A percentile compares a stretch with the other conserved stretches of the same genome.
phyloP scores from a whole-genome alignment of 2,888 invertebrate genomes.

The Diarsia brunnea region DNA sequence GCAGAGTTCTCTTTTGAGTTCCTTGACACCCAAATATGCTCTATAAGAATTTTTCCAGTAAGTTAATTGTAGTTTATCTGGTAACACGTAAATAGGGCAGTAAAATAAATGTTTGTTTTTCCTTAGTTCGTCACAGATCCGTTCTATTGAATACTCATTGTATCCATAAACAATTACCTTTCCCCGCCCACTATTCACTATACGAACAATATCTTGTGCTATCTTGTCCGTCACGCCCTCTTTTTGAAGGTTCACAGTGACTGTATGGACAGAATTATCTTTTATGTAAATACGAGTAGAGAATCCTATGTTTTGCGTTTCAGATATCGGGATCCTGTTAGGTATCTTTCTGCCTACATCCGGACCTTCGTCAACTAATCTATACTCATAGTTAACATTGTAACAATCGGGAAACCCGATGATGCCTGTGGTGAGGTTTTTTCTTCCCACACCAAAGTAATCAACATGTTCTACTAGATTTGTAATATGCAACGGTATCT shows the following conservation, averaged over 20 bases:
- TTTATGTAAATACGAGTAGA: constrained; percentile 25
- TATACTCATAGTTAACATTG: not conserved
- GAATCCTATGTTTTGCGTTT: accelerated
- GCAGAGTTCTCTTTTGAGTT: constrained; percentile 30
- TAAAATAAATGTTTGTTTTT: constrained; percentile 34
- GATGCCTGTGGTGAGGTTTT: not conserved
- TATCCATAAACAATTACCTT: constrained; percentile 29
- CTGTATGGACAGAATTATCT: constrained; percentile 36
- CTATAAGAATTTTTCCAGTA: constrained; percentile 1
- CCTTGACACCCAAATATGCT: constrained; percentile 16
- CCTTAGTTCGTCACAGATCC: not conserved
- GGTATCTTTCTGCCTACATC: constrained; percentile 38
- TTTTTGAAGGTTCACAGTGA: not conserved
- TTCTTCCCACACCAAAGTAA: constrained; percentile 28
- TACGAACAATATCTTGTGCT: constrained; percentile 31
- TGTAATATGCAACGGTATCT: constrained; percentile 27
- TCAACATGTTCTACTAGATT: constrained; percentile 38
- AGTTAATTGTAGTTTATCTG: constrained; percentile 8
- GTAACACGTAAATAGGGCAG: constrained; percentile 34
- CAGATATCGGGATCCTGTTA: constrained; percentile 30
- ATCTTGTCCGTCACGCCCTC: accelerated
- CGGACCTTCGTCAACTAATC: accelerated
- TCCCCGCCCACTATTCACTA: constrained; percentile 35
- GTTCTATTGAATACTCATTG: accelerated
- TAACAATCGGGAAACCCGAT: constrained; percentile 35